These are phyloP conservation scores for Luperina testacea DNA, from an alignment of 2,888 invertebrate species.

Conservation along the genomic window DNA sequence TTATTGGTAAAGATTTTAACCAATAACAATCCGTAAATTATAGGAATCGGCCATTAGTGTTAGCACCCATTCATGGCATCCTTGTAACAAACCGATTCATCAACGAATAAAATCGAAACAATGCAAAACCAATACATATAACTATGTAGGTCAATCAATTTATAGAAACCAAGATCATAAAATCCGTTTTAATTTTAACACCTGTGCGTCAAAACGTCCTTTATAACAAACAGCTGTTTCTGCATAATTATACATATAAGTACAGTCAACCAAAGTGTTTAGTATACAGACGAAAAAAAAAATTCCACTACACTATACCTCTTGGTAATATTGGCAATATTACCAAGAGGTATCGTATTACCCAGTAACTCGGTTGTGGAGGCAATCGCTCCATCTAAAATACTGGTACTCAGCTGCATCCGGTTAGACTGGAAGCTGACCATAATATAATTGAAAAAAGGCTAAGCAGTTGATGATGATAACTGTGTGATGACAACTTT, in stretches of 20 bases:
- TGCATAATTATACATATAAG: slow-evolving; percentile 18
- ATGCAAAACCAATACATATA: slow-evolving; percentile 11
- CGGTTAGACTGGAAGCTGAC: too few relatives aligned
- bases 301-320: too few relatives aligned
- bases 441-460: too few relatives aligned
- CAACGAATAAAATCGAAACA: background rate
- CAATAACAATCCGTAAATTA: too few relatives aligned
- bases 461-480: too few relatives aligned
- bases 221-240: slow-evolving; percentile 55
- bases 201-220: slow-evolving; percentile 49
- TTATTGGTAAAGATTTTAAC: too few relatives aligned
- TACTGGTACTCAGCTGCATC: too few relatives aligned
- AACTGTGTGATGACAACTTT: background rate
- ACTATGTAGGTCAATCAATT: slow-evolving; percentile 27
- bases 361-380: too few relatives aligned
- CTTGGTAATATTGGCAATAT: too few relatives aligned
- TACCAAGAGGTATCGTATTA: too few relatives aligned
- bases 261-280: background rate
- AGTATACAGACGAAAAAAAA: background rate
- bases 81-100: background rate
- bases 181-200: slow-evolving; percentile 43
- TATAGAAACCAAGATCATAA: slow-evolving; percentile 16
- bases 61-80: background rate
- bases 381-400: too few relatives aligned
- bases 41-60: too few relatives aligned